Percentiles rank a stretch among this genome's conserved stretches.
phyloP scores from a whole-genome alignment of 2,113 vertebrate species.

The Shinisaurus crocodilurus region DNA sequence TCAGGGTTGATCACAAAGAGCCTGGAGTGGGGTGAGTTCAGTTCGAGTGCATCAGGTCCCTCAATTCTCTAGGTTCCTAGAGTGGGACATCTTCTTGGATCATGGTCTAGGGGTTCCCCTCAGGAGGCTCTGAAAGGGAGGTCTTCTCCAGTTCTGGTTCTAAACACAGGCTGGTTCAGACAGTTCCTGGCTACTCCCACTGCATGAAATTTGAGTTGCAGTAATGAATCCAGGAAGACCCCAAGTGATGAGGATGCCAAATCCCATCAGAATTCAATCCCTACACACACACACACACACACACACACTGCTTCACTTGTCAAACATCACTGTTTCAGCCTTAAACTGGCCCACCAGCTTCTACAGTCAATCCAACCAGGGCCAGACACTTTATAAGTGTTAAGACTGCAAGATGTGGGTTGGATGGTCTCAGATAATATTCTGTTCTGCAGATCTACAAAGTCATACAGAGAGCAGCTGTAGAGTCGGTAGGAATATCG shows the following conservation, averaged over 20 bases:
- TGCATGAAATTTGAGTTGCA: background rate
- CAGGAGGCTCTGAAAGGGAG: background rate
- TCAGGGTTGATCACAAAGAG: background rate
- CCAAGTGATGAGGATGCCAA: background rate
- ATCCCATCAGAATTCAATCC: background rate
- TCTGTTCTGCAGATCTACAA: background rate
- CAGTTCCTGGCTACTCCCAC: background rate
- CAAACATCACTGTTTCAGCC: background rate
- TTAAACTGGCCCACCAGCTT: background rate
- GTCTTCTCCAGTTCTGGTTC: background rate
- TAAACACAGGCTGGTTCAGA: background rate
- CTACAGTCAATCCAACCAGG: background rate
- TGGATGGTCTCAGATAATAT: background rate
- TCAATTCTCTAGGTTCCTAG: background rate
- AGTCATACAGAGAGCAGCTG: background rate
- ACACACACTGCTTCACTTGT: background rate
- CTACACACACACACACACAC: background rate
- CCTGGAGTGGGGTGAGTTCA: no score
- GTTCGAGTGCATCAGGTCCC: background rate
- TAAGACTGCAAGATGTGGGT: background rate
- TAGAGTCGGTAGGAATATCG: background rate
- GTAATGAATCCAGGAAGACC: background rate
- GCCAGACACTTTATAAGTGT: background rate
- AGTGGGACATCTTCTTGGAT: background rate
- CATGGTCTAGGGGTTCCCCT: background rate